Conservation (phyloP, 1,140 invertebrate genomes). For the Hyposmocoma kahamanoa region DNA sequence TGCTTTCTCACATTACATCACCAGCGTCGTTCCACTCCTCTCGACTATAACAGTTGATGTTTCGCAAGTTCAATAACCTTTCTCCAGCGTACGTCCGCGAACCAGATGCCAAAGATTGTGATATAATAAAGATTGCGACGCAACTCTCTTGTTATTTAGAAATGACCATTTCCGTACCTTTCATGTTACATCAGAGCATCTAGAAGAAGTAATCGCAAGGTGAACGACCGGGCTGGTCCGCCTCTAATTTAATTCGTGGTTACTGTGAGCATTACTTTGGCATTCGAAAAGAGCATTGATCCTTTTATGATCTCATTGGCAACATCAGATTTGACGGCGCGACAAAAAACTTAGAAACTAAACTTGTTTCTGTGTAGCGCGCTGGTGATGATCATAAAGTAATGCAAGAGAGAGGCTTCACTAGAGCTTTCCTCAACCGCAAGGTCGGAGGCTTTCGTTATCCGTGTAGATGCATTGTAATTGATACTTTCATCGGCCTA, state of each 20-base stretch:
- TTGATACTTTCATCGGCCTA: conserved; percentile 40
- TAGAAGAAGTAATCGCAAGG: conserved; percentile 46
- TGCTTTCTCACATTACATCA: conserved; percentile 53
- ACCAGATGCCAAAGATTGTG: conserved; percentile 43
- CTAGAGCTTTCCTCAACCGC: neutral
- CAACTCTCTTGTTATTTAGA: conserved; percentile 42
- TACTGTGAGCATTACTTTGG: conserved; percentile 51
- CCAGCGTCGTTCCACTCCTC: conserved; percentile 43
- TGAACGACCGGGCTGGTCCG: conserved; percentile 46
- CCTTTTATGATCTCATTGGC: conserved; percentile 65
- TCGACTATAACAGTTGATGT: conserved; percentile 57
- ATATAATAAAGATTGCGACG: conserved; percentile 44
- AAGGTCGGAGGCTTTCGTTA: neutral
- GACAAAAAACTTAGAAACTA: neutral
- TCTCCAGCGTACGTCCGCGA: conserved; percentile 40
- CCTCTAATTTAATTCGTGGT: conserved; percentile 38
- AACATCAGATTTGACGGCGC: neutral
- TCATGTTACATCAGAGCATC: conserved; percentile 59
- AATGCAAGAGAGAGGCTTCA: no score
- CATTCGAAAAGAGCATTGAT: conserved; percentile 58
- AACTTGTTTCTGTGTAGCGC: neutral
- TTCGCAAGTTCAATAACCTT: conserved; percentile 68
- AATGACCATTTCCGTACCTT: conserved; percentile 68
- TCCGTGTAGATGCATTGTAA: neutral
- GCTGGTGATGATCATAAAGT: no score